Base-by-base conservation (phyloP, 2,113 vertebrate genomes). In the Elephas maximus region DNA sequence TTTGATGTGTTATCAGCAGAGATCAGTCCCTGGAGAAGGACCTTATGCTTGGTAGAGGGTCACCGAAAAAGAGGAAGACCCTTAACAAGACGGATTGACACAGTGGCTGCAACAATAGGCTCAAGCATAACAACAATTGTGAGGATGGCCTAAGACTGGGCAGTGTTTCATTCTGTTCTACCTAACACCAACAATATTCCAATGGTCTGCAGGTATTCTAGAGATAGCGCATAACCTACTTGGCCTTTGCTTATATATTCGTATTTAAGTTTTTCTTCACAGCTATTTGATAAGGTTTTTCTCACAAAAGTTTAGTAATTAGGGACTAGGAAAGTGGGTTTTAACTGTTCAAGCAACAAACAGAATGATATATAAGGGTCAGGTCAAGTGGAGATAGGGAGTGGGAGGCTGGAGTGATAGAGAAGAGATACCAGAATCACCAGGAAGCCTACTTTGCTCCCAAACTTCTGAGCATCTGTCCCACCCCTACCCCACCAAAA, bases 271-370 rank as follows among this genome's bases (percentile, higher is more conserved):
- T 90, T 96, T 91, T 65, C 60, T 92, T 96, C 84, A 57, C 11
- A 82, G 73, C 6, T 69, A 92, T 96, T 76, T 37, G 69, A 23
- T 65, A 90, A 90, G 1, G 18, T 20, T 86, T 93, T 89, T 90
- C 62, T 92, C 78, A 15, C 26, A 88, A 92, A 94, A 78, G n/a
- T 24, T 69, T 69, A 95, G 57, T n/a, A 93, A 41, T 17, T 85
- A 67, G n/a, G 3, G 37, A 69, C 91, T 41, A 88, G 48, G 30
- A 45, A 51, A 82, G 45, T 45, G 3, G 10, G 30, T 8, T 26
- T 74, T 82, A 86, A 91, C 48, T 88, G 60, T 91, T 87, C 74
- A 74, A 2, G 10, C 24, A 81, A 89, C 62, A 94, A 41, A 89
- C 7, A 88, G 28, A 48, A 81, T 63, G 28, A 92, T 88, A 69